Evolutionary conservation across 2,113 vertebrate species (phyloP).

Genomic region (Maccullochella peelii): DNA sequence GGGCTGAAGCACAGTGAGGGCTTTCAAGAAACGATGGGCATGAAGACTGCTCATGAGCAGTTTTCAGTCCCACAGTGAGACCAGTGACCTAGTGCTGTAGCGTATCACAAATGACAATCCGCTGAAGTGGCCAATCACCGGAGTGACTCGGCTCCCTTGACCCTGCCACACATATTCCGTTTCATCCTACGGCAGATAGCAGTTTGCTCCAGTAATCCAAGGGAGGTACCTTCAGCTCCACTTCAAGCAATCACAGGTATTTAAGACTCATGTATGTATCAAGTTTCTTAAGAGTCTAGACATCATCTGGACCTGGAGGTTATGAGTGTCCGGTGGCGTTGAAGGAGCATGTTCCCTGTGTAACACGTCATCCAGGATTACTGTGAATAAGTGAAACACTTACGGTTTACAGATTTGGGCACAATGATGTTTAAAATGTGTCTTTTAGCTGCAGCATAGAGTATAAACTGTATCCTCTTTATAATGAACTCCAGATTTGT

Average conservation of each 20-base stretch:
- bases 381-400: slow-evolving; percentile 12
- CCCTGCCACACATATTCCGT: slow-evolving; percentile 33
- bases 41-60: slow-evolving; percentile 40
- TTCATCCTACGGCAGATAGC: slow-evolving; percentile 40
- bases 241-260: slow-evolving; percentile 49
- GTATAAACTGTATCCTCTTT: not conserved
- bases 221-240: slow-evolving; percentile 15
- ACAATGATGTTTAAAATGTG: not conserved
- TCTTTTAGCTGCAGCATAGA: not conserved
- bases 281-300: slow-evolving; percentile 73
- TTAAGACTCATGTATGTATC: slow-evolving; percentile 42
- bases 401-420: not conserved
- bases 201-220: slow-evolving; percentile 57
- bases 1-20: slow-evolving; percentile 52
- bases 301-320: slow-evolving; percentile 71
- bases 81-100: not conserved
- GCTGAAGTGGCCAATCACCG: slow-evolving; percentile 40
- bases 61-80: slow-evolving; percentile 15
- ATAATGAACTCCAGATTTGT: not conserved
- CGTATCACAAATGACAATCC: slow-evolving; percentile 62
- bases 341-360: slow-evolving; percentile 10
- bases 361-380: slow-evolving; percentile 52
- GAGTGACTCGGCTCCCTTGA: slow-evolving; percentile 39
- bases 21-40: slow-evolving; percentile 50
- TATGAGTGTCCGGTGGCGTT: slow-evolving; percentile 39